These are phyloP conservation scores for Anarsia innoxiella DNA, from an alignment of 2,888 invertebrate genomes.

Conservation along the genomic window DNA sequence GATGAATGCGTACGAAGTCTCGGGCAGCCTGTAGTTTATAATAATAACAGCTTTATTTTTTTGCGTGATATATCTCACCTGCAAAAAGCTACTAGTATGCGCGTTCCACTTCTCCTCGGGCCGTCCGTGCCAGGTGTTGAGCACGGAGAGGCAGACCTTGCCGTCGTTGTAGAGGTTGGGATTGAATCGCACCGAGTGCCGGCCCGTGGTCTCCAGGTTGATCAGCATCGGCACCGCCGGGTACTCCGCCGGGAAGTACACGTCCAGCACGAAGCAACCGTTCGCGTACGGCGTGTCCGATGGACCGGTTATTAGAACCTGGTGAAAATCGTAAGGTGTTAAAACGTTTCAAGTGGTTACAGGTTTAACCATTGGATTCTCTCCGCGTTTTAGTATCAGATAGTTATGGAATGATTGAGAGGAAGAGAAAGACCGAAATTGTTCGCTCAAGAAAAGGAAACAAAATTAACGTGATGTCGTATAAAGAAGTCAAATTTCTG, in stretches of 20 bases:
- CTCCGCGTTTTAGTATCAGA: too few relatives aligned
- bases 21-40: too few relatives aligned
- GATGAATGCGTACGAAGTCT: too few relatives aligned
- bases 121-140: conserved; percentile 97
- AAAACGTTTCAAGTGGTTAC: too few relatives aligned
- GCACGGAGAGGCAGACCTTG: conserved; percentile 92
- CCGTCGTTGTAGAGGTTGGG: conserved; percentile 97
- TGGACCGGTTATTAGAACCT: conserved; percentile 94
- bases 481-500: too few relatives aligned
- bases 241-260: conserved; percentile 90
- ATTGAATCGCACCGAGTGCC: conserved; percentile 92
- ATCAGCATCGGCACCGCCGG: conserved; percentile 92
- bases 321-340: conserved; percentile 13
- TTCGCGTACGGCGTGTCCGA: conserved; percentile 94
- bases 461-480: too few relatives aligned
- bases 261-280: conserved; percentile 94
- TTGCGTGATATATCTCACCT: conserved; percentile 59
- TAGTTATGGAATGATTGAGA: too few relatives aligned
- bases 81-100: conserved; percentile 94
- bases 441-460: too few relatives aligned
- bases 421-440: too few relatives aligned
- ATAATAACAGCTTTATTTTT: too few relatives aligned
- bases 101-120: conserved; percentile 99
- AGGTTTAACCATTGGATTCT: too few relatives aligned
- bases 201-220: conserved; percentile 92